Evolutionary conservation across 2,888 invertebrate species (phyloP).

Genomic region (Elegia similella): DNA sequence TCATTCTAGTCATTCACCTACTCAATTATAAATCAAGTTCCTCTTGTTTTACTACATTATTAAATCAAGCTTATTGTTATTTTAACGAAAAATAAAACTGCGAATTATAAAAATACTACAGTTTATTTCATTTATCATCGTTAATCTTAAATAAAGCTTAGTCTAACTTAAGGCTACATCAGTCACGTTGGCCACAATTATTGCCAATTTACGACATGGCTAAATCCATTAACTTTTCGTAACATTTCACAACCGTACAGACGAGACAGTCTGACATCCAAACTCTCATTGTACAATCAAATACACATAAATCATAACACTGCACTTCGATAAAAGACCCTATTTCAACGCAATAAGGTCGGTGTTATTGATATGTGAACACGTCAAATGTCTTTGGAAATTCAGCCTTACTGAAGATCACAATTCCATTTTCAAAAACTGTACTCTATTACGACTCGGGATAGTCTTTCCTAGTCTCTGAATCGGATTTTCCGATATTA

Average conservation of each 20-base stretch:
- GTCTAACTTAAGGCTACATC: slow-evolving; percentile 55
- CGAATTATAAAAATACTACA: slow-evolving; percentile 32
- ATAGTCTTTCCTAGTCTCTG: slow-evolving; percentile 11
- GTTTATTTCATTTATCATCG: slow-evolving; percentile 34
- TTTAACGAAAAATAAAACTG: slow-evolving; percentile 25
- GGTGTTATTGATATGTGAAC: too few species aligned
- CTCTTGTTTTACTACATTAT: too few species aligned
- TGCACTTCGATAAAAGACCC: too few species aligned
- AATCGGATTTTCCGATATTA: slow-evolving; percentile 65
- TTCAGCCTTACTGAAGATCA: slow-evolving; percentile 21
- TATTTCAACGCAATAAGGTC: too few species aligned
- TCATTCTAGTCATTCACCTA: too few species aligned
- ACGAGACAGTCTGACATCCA: neutral
- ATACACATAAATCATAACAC: too few species aligned
- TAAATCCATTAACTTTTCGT: slow-evolving; percentile 4
- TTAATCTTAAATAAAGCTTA: slow-evolving; percentile 35
- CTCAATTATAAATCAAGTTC: too few species aligned
- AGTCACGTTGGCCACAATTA: slow-evolving; percentile 55
- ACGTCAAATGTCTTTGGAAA: slow-evolving; percentile 14
- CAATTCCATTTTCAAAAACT: slow-evolving; percentile 22
- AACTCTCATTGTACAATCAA: neutral
- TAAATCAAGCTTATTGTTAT: too few species aligned
- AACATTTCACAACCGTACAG: slow-evolving; percentile 1
- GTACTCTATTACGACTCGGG: neutral
- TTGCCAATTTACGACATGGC: slow-evolving; percentile 20